A percentile compares a stretch with the other conserved stretches of the same genome.
Conservation (phyloP, 2,797 vertebrate genomes). For the Fistularia commersonii region DNA sequence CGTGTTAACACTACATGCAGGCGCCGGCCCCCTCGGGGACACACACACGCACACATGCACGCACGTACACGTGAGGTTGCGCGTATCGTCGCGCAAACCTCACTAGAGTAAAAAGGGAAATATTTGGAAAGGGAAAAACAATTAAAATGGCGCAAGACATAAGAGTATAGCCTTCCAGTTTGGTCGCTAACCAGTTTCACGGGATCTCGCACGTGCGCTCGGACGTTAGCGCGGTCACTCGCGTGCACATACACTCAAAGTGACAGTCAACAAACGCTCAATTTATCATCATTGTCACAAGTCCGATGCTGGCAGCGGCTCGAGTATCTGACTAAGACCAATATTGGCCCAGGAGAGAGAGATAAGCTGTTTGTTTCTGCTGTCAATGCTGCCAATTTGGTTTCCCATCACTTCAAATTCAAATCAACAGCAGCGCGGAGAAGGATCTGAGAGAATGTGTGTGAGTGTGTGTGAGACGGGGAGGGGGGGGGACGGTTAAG, state of each 20-base stretch:
- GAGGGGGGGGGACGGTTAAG: slow-evolving; percentile 1
- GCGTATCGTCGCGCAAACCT: too few relatives aligned
- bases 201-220: slow-evolving; percentile 3
- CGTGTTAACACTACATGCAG: slow-evolving; percentile 63
- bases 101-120: too few relatives aligned
- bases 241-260: slow-evolving; percentile 29
- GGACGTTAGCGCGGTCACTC: slow-evolving; percentile 15
- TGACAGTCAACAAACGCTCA: slow-evolving; percentile 68
- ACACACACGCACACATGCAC: neutral
- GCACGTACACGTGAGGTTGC: too few relatives aligned
- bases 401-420: slow-evolving; percentile 74
- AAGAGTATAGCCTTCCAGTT: too few relatives aligned
- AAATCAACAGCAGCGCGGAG: slow-evolving; percentile 70
- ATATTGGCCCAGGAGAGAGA: slow-evolving; percentile 68
- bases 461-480: slow-evolving; percentile 12
- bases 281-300: slow-evolving; percentile 73
- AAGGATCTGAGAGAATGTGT: slow-evolving; percentile 59
- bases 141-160: too few relatives aligned
- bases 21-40: slow-evolving; percentile 56
- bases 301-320: slow-evolving; percentile 66
- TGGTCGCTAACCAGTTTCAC: slow-evolving; percentile 7
- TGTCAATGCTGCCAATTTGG: slow-evolving; percentile 75
- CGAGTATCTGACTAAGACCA: slow-evolving; percentile 69
- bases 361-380: slow-evolving; percentile 76
- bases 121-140: too few relatives aligned